A percentile compares a stretch with the other conserved stretches of the same genome.
These are phyloP conservation scores for Prionace glauca DNA, from an alignment of 2,797 vertebrate species.

Conservation along the genomic window DNA sequence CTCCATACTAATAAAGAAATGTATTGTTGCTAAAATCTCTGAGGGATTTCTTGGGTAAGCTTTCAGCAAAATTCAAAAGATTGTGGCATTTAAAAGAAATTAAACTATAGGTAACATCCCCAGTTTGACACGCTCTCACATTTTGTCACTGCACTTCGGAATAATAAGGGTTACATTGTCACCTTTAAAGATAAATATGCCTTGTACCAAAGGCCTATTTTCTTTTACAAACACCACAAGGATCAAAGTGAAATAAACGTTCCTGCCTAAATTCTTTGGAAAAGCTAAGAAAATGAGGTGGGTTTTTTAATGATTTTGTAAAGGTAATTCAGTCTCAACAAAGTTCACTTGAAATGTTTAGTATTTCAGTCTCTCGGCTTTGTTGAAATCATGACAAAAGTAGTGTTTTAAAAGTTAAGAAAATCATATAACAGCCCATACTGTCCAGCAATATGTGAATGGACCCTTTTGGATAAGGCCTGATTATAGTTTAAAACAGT, in stretches of 20 bases:
- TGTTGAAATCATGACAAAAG: not conserved
- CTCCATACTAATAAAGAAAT: not conserved
- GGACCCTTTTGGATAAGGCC: not conserved
- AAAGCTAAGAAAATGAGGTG: not conserved
- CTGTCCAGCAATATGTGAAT: not conserved
- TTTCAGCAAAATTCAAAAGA: not conserved
- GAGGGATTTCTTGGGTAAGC: not conserved
- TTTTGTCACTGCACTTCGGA: not conserved
- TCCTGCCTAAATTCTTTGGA: not conserved
- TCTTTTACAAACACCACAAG: not conserved
- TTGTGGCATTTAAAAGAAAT: not conserved
- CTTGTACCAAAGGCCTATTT: not conserved
- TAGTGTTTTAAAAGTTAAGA: not conserved
- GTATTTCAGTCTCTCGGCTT: not conserved
- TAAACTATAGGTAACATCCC: not conserved
- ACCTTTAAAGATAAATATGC: not conserved
- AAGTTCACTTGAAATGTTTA: constrained; percentile 6
- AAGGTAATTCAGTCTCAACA: not conserved
- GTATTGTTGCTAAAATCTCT: not conserved
- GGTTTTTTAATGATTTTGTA: not conserved
- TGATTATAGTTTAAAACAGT: not conserved
- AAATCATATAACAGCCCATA: not conserved
- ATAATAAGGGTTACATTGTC: not conserved
- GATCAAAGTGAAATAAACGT: not conserved
- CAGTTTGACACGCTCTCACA: not conserved